Conservation (phyloP, 2,888 invertebrate genomes). For the Choreutis nemorana region DNA sequence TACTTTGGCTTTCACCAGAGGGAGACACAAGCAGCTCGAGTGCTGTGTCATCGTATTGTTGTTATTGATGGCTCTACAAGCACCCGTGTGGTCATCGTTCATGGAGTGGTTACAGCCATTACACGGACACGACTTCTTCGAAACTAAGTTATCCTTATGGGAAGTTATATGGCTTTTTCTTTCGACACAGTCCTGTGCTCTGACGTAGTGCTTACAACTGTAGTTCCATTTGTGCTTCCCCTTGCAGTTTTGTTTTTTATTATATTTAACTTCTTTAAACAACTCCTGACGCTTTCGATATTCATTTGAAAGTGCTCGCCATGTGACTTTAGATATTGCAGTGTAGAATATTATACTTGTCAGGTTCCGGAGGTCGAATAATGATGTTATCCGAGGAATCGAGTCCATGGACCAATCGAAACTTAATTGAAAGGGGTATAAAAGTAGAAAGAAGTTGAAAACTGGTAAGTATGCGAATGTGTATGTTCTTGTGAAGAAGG, state of each 20-base stretch:
- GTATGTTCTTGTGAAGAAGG: constrained; percentile 80
- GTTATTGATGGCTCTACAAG: constrained; percentile 76
- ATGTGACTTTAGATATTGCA: constrained; percentile 46
- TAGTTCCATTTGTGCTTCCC: constrained; percentile 52
- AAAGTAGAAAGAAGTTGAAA: constrained; percentile 86
- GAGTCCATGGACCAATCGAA: constrained; percentile 99
- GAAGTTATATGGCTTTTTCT: constrained; percentile 43
- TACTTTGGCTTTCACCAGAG: constrained; percentile 30
- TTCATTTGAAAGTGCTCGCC: constrained; percentile 41
- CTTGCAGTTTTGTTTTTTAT: constrained; percentile 48
- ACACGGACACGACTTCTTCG: constrained; percentile 63
- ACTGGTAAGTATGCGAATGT: constrained; percentile 94
- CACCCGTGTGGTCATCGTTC: constrained; percentile 72
- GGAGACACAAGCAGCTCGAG: constrained; percentile 52
- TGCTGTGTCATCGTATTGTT: constrained; percentile 70
- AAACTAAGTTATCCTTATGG: constrained; percentile 41
- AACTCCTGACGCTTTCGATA: constrained; percentile 40
- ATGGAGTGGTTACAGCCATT: constrained; percentile 74
- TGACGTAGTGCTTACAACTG: constrained; percentile 43
- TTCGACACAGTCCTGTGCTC: constrained; percentile 45
- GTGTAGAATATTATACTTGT: constrained; percentile 79
- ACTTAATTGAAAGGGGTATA: constrained; percentile 88
- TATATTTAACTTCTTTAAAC: constrained; percentile 38
- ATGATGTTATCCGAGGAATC: constrained; percentile 81
- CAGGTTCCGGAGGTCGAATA: constrained; percentile 83